Conservation (phyloP, 2,797 vertebrate genomes). For the Hoplostethus mediterraneus region DNA sequence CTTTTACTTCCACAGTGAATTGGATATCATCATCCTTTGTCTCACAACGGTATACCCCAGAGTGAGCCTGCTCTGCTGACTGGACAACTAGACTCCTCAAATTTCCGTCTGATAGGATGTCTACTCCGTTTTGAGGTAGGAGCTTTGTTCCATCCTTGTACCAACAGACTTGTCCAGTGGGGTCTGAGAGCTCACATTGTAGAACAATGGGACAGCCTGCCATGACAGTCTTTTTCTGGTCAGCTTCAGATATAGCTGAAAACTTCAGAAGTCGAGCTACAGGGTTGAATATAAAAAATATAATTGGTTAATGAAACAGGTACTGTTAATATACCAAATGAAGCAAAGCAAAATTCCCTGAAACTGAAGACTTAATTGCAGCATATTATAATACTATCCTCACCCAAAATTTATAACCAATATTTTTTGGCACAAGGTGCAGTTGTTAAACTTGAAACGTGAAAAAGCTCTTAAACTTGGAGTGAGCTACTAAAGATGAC, state of each 20-base stretch:
- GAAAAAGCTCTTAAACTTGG: background rate
- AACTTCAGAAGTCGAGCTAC: constrained; percentile 81
- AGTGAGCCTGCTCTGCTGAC: constrained; percentile 75
- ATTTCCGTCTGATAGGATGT: constrained; percentile 83
- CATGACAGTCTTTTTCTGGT: constrained; percentile 76
- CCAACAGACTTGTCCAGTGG: constrained; percentile 82
- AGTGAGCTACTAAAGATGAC: background rate
- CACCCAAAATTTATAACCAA: too few species aligned
- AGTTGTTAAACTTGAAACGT: background rate
- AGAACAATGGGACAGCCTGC: constrained; percentile 82
- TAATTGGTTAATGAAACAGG: constrained; percentile 52
- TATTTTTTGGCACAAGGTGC: too few species aligned
- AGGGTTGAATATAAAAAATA: constrained; percentile 71
- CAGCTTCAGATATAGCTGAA: constrained; percentile 75
- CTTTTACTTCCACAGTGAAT: constrained; percentile 88
- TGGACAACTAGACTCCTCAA: constrained; percentile 82
- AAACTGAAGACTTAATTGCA: constrained; percentile 15
- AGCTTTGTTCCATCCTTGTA: constrained; percentile 85
- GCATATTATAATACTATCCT: too few species aligned
- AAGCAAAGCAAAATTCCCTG: constrained; percentile 35
- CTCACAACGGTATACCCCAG: constrained; percentile 85
- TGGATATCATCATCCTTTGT: constrained; percentile 83
- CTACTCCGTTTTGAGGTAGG: constrained; percentile 69
- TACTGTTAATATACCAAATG: constrained; percentile 21
- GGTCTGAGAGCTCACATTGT: constrained; percentile 86